phyloP scores from a whole-genome alignment of 2,797 vertebrate species.

The Huso huso region DNA sequence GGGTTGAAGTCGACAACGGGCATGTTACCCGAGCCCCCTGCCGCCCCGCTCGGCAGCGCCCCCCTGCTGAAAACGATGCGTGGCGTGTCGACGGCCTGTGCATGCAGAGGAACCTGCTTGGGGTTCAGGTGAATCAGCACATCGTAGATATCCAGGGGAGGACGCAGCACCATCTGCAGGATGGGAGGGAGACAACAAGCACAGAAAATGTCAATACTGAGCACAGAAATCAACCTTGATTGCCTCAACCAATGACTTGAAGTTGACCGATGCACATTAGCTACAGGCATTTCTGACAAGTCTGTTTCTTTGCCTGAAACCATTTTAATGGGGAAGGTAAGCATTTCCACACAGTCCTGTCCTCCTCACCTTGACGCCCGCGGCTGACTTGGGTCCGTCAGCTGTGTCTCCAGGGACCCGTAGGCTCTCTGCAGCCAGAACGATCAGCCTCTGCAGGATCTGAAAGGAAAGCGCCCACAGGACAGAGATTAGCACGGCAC shows the following conservation, averaged over 20 bases:
- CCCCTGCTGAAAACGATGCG: conserved; percentile 61
- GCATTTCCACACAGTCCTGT: conserved; percentile 2
- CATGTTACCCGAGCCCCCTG: conserved; percentile 40
- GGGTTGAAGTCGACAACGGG: conserved; percentile 87
- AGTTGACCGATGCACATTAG: too few species aligned
- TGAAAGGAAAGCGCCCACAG: conserved; percentile 27
- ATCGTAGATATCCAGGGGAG: conserved; percentile 81
- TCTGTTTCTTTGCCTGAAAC: neutral
- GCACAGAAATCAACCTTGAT: too few species aligned
- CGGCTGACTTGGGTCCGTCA: conserved; percentile 58
- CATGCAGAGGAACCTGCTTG: conserved; percentile 75
- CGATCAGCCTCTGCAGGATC: conserved; percentile 79
- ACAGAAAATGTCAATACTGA: too few species aligned
- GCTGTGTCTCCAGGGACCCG: conserved; percentile 69
- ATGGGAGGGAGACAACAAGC: too few species aligned
- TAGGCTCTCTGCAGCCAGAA: conserved; percentile 75
- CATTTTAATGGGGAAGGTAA: neutral
- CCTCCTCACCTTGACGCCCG: conserved; percentile 74
- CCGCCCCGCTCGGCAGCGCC: conserved; percentile 11
- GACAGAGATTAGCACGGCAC: neutral
- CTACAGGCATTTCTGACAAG: neutral
- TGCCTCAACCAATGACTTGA: too few species aligned
- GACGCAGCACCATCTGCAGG: conserved; percentile 75
- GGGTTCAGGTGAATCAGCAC: conserved; percentile 78
- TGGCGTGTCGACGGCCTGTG: conserved; percentile 69